These are phyloP conservation scores for Shinisaurus crocodilurus DNA, from an alignment of 2,113 vertebrate species.

Conservation along the genomic window DNA sequence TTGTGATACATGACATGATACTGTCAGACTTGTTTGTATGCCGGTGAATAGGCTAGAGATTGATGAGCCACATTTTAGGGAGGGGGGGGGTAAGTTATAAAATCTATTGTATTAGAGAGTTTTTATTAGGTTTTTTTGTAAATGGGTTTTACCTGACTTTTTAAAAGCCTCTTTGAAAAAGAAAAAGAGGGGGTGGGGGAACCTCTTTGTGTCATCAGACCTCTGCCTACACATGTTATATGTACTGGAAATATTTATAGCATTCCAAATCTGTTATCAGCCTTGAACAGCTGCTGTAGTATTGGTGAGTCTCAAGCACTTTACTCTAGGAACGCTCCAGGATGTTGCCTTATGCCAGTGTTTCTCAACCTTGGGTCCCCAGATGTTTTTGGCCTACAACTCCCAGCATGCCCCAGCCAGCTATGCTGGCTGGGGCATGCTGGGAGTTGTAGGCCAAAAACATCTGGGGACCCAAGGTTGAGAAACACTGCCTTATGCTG, in stretches of 20 bases:
- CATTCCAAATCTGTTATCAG: conserved; percentile 7
- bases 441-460: too few species aligned
- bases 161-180: neutral
- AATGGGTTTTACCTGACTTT: neutral
- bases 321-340: conserved; percentile 5
- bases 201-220: neutral
- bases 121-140: neutral
- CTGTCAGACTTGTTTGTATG: neutral
- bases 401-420: too few species aligned
- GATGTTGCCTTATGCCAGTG: too few species aligned
- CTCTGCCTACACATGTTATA: conserved; percentile 1
- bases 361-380: too few species aligned
- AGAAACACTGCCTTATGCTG: too few species aligned
- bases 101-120: neutral
- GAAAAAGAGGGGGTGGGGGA: too few species aligned
- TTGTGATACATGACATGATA: neutral
- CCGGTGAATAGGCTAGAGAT: neutral
- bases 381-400: too few species aligned
- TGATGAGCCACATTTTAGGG: neutral
- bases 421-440: too few species aligned
- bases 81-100: neutral
- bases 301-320: neutral
- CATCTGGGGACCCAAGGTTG: too few species aligned
- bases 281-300: conserved; percentile 45
- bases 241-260: conserved; percentile 9